Evolutionary conservation across 2,888 invertebrate species (phyloP), one percentile per base, ranked within the genome.

Genomic region (Lepidochitona cinerea): DNA sequence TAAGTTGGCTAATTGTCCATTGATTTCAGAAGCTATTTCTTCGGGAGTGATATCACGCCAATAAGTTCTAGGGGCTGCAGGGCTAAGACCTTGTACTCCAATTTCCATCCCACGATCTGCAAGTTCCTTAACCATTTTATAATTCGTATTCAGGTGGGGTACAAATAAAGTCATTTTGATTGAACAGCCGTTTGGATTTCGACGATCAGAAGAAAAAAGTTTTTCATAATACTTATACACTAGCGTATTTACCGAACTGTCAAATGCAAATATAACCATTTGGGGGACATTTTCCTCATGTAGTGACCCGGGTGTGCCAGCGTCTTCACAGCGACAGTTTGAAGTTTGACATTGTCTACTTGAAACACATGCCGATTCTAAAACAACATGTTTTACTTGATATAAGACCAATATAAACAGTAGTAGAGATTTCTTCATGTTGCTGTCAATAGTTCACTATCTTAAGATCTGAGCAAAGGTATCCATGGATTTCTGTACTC

Each of bases 111-210:
- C 98, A 88, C 94, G 94, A 81, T 97, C 93, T 92, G 97, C 97
- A 79, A 99, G 93, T 92, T 97, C 97, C 92, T 98, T 97, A 75
- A 99, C 98, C 93, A 97, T 96, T 91, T 96, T 95, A 93, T 99
- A 99, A 92, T 98, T 97, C 72, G 98, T 99, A 97, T 98, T 99
- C 92, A 98, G 97, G 91, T 99, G 98, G 68, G 97, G 97, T 74
- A 98, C 96, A 92, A 97, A 99, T 93, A 99, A 97, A 68, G 98
- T 98, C 74, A 96, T 97, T 95, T 96, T 87, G 96, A 93, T 92
- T 0, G 92, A 91, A 74, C 94, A 94, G 0, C 92, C 92, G 85
- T 95, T 94, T 0, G 93, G 93, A 89, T 95, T 95, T 64, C 37
- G 75, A 7, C 83, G 76, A 7, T 81, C 76, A 36, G 68, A 59